Conservation (phyloP, 2,888 invertebrate species). For the Papilio gigon region DNA sequence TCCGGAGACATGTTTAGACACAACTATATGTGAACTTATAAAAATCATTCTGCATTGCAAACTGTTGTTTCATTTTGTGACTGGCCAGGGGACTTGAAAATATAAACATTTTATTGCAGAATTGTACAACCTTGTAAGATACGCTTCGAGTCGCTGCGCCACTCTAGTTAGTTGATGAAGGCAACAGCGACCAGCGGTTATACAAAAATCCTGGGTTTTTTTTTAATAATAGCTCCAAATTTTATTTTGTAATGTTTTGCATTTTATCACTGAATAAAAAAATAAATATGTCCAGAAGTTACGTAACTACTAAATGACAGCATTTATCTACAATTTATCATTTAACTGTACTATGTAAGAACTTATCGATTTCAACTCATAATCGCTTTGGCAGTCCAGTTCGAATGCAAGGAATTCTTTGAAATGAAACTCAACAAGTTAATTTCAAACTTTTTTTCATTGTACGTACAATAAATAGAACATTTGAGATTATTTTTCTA, state of each 20-base stretch:
- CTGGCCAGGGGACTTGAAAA: too few species aligned
- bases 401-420: neutral
- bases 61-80: constrained; percentile 39
- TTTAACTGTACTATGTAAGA: too few species aligned
- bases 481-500: neutral
- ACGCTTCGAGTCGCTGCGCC: too few species aligned
- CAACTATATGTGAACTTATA: constrained; percentile 74
- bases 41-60: constrained; percentile 65
- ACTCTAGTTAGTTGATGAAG: too few species aligned
- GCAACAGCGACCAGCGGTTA: constrained; percentile 23
- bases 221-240: too few species aligned
- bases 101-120: too few species aligned
- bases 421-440: neutral
- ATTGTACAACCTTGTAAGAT: too few species aligned
- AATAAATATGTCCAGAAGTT: too few species aligned
- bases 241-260: neutral
- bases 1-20: constrained; percentile 68
- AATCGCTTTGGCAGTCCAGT: neutral
- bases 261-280: neutral
- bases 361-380: neutral
- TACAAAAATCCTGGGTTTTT: too few species aligned
- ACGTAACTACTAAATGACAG: too few species aligned
- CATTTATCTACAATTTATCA: too few species aligned
- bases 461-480: constrained; percentile 13
- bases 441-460: neutral